These are phyloP conservation scores for Ligdia adustata DNA, from an alignment of 2,888 invertebrate genomes.

Conservation along the genomic window DNA sequence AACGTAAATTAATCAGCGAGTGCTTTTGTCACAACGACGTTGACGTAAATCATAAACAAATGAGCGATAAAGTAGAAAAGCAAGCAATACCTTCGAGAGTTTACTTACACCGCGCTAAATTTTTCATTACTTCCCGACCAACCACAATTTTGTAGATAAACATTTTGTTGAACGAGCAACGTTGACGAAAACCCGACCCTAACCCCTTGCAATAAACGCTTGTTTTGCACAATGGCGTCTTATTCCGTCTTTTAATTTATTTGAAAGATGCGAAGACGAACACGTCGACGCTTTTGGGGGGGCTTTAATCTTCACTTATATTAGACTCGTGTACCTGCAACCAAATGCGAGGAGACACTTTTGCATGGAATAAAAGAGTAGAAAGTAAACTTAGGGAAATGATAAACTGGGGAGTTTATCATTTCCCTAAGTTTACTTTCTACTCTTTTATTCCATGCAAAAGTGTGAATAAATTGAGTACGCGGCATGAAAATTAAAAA, in stretches of 20 bases:
- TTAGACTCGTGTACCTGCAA: slow-evolving; percentile 43
- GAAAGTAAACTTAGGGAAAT: too few species aligned
- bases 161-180: slow-evolving; percentile 45
- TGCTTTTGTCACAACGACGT: not conserved
- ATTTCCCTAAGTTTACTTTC: slow-evolving; percentile 12
- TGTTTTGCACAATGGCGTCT: slow-evolving; percentile 43
- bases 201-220: slow-evolving; percentile 42
- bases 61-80: slow-evolving; percentile 38
- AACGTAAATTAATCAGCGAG: not conserved
- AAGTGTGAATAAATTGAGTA: slow-evolving; percentile 19
- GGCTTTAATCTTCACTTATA: slow-evolving; percentile 59
- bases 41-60: slow-evolving; percentile 23
- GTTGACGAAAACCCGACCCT: slow-evolving; percentile 47
- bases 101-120: slow-evolving; percentile 50
- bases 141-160: slow-evolving; percentile 58
- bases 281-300: slow-evolving; percentile 55
- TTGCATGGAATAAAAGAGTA: too few species aligned
- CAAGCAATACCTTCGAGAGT: slow-evolving; percentile 45
- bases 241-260: slow-evolving; percentile 61
- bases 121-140: slow-evolving; percentile 58
- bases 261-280: slow-evolving; percentile 54
- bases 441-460: slow-evolving; percentile 12
- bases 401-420: slow-evolving; percentile 15
- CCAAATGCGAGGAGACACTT: slow-evolving; percentile 23
- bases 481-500: slow-evolving; percentile 19